Evolutionary conservation across 2,113 vertebrate genomes (phyloP).

Genomic region (Ptilorrhoa leucosticta): DNA sequence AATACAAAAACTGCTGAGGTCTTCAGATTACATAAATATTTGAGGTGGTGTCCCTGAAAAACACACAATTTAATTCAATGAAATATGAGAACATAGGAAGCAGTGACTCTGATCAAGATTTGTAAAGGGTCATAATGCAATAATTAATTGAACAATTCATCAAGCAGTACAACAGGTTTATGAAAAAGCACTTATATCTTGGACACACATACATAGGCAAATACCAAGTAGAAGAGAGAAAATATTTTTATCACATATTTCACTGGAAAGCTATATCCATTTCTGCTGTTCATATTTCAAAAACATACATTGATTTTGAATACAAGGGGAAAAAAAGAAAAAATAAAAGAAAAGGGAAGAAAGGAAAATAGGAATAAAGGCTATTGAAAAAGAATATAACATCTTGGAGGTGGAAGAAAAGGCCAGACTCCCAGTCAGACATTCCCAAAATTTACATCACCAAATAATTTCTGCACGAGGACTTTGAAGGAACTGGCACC

Average conservation of each 20-base stretch:
- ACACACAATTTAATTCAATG: background rate
- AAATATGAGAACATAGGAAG: background rate
- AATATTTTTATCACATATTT: background rate
- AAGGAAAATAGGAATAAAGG: background rate
- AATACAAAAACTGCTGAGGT: background rate
- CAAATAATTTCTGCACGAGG: background rate
- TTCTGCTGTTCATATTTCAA: background rate
- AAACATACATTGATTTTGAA: background rate
- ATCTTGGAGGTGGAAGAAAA: background rate
- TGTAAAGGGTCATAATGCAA: background rate
- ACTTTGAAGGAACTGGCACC: background rate
- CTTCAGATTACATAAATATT: background rate
- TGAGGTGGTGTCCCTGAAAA: background rate
- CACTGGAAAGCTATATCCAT: background rate
- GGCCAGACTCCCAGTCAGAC: background rate
- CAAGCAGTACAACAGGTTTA: background rate
- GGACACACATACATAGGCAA: background rate
- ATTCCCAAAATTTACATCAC: background rate
- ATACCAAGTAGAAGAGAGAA: background rate
- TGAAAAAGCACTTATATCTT: background rate
- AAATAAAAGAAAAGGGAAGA: rapidly evolving
- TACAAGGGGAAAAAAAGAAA: background rate
- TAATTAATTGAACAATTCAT: background rate
- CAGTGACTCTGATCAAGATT: background rate
- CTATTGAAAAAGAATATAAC: background rate